These are phyloP conservation scores for Crocodylus rhombifer DNA, from an alignment of 2,797 vertebrate genomes.

Conservation along the genomic window DNA sequence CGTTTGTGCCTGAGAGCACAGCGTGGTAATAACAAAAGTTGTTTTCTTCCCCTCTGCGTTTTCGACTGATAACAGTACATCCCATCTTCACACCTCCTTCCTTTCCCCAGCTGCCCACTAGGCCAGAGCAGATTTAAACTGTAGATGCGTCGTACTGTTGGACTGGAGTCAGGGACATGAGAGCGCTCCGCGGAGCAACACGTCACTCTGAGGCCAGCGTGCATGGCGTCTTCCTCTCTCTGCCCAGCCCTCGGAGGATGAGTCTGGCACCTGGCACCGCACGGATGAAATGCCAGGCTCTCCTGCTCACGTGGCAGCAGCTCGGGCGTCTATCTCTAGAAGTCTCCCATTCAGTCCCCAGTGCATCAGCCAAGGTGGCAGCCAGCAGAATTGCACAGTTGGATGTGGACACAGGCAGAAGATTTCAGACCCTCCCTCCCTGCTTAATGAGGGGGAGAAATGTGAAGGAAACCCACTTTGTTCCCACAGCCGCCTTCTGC, in stretches of 20 bases:
- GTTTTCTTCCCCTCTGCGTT: neutral
- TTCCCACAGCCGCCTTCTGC: neutral
- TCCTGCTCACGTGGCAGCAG: no score
- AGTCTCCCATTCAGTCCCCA: no score
- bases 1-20: slow-evolving; percentile 24
- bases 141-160: neutral
- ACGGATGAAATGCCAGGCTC: no score
- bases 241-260: neutral
- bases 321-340: no score
- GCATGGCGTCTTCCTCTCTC: neutral
- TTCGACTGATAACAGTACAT: accelerated
- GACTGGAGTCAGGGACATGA: neutral
- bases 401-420: no score
- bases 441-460: neutral
- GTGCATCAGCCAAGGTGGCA: no score
- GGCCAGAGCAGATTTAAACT: accelerated
- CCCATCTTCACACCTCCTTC: accelerated
- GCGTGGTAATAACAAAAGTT: neutral
- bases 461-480: neutral
- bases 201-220: neutral
- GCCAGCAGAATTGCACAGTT: no score
- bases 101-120: neutral
- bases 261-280: no score
- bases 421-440: neutral
- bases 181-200: neutral